These are phyloP conservation scores for Saccostrea echinata DNA, from an alignment of 1,140 invertebrate genomes.

Conservation along the genomic window DNA sequence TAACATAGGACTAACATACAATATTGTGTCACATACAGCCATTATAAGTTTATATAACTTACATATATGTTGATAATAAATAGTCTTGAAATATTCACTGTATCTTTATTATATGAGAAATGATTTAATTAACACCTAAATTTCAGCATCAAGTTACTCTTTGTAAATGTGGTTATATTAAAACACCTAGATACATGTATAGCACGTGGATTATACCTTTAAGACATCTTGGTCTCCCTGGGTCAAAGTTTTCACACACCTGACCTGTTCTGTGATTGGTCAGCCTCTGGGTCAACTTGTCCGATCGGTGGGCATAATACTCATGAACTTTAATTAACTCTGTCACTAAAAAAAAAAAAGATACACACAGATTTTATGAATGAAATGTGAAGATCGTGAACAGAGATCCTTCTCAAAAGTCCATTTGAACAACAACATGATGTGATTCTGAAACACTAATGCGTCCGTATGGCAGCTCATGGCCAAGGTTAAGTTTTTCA, in stretches of 20 bases:
- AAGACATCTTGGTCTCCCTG: constrained; percentile 81
- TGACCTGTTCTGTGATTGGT: constrained; percentile 83
- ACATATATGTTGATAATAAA: neutral
- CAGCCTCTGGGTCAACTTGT: constrained; percentile 84
- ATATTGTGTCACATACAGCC: neutral
- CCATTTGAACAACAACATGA: no score
- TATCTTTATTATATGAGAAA: neutral
- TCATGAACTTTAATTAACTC: constrained; percentile 84
- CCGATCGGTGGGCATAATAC: constrained; percentile 86
- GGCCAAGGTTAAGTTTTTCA: no score
- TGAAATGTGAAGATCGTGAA: neutral
- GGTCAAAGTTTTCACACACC: constrained; percentile 85
- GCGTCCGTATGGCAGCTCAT: no score
- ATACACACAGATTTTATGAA: neutral
- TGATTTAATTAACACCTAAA: neutral
- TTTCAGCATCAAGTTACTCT: neutral
- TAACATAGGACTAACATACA: neutral
- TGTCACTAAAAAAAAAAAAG: constrained; percentile 63
- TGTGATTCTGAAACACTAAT: no score
- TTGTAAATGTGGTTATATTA: neutral
- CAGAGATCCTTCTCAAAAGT: neutral
- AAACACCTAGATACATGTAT: no score
- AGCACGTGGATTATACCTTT: constrained; percentile 69
- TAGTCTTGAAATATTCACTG: neutral
- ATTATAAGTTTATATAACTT: neutral